Conservation (phyloP, 2,888 invertebrate genomes). For the Eupithecia subumbrata region DNA sequence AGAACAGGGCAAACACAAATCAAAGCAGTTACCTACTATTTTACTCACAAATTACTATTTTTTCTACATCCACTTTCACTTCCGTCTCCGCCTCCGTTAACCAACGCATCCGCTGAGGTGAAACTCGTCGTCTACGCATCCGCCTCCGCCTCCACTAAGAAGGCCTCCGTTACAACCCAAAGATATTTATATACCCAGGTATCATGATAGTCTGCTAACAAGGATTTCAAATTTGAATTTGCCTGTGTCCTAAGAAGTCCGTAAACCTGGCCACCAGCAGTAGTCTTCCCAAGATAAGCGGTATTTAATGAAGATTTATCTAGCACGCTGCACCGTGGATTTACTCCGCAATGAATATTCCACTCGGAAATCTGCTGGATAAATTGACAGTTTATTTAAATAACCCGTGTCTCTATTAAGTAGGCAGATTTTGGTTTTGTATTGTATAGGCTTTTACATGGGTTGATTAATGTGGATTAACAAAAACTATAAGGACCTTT, state of each 20-base stretch:
- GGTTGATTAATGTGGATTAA: background rate
- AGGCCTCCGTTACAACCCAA: too few relatives aligned
- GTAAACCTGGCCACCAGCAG: constrained; percentile 41
- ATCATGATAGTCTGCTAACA: background rate
- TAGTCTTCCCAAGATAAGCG: constrained; percentile 55
- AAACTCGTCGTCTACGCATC: too few relatives aligned
- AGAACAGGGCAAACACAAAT: too few relatives aligned
- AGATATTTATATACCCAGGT: background rate
- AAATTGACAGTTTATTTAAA: constrained; percentile 56
- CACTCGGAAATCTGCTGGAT: constrained; percentile 49
- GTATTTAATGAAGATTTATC: constrained; percentile 67
- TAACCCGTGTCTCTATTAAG: constrained; percentile 38
- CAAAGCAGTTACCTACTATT: too few relatives aligned
- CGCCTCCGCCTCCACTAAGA: too few relatives aligned
- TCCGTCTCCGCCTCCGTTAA: too few relatives aligned
- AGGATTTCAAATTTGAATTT: constrained; percentile 3
- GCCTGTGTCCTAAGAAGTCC: constrained; percentile 6
- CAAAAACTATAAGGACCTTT: background rate
- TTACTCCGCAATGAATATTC: constrained; percentile 63
- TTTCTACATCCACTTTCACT: too few relatives aligned
- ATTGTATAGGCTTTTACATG: background rate
- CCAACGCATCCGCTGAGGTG: too few relatives aligned
- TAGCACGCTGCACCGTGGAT: constrained; percentile 55
- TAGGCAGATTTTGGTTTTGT: background rate
- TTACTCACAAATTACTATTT: too few relatives aligned